Evolutionary conservation across 2,797 vertebrate species (phyloP), one percentile per base, ranked within the genome.

Genomic region (Rhinogobio ventralis): DNA sequence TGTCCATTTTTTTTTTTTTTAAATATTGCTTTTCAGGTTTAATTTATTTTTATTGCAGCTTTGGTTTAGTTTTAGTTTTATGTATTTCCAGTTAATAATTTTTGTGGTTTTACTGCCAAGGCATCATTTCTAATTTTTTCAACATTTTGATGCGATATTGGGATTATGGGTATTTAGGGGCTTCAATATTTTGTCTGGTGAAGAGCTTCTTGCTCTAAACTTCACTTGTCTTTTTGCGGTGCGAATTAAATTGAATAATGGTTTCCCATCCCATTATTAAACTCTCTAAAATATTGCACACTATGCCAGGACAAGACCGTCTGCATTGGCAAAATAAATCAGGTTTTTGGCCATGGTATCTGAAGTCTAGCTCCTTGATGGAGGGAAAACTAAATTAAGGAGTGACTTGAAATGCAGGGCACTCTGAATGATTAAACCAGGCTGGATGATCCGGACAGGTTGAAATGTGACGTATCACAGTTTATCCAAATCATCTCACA

Each of bases 361-460:
- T 53, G 64, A 82, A 8, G 33, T 79, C 86, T 78, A 78, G 53
- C 72, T 80, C 25, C 77, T 87, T 87, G 64, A 84, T 89, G 83
- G 74, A 77, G 79, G 30, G n/a, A 69, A 83, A 88, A 89, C 86
- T 78, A 73, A 85, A 86, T 82, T 36, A 85, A 55, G 79, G 76
- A 86, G 69, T 66, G 69, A 49, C 75, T 84, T 88, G 76, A 82
- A 84, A 86, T 85, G 79, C 85, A 75, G 77, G 53, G 90, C 90
- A 92, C 91, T 93, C 90, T 80, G 75, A 30, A 83, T 89, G 90
- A 94, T 93, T 90, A 90, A 88, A 89, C 79, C 57, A 77, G 53
- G 30, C 36, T 19, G 23, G 72, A 84, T 11, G 51, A 49, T 55
- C 77, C 64, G 84, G 76, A 85, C 86, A 89, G 86, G 85, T 87